Percentiles rank a stretch among this genome's conserved stretches.
Conservation (phyloP, 2,797 vertebrate genomes). For the Sebastes nivosus region DNA sequence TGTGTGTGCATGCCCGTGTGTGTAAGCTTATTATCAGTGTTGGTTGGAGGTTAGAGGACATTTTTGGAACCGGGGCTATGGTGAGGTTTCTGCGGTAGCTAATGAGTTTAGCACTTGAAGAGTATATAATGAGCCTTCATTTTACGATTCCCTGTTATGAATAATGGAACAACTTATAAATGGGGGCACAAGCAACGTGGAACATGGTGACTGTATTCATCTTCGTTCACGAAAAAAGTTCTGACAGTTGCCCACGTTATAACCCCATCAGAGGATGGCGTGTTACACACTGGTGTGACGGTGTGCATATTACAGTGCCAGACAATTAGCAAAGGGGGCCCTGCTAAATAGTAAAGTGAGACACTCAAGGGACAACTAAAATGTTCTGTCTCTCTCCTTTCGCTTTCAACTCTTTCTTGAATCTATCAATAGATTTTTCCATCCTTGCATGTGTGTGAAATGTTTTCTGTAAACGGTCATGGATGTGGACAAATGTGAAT, state of each 20-base stretch:
- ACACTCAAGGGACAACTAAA: not conserved
- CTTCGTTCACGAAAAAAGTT: constrained; percentile 61
- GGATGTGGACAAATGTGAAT: constrained; percentile 22
- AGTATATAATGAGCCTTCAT: constrained; percentile 81
- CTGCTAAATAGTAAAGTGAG: constrained; percentile 29
- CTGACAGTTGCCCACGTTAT: constrained; percentile 57
- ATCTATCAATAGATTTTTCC: constrained; percentile 7
- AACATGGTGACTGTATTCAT: constrained; percentile 67
- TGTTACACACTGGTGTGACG: constrained; percentile 37
- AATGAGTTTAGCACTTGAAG: constrained; percentile 78
- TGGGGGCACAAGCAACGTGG: constrained; percentile 57
- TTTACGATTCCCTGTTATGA: constrained; percentile 74
- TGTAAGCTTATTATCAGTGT: constrained; percentile 69
- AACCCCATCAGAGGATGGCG: constrained; percentile 45
- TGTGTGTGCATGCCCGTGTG: constrained; percentile 29
- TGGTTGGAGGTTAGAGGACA: constrained; percentile 74
- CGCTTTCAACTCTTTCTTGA: constrained; percentile 13
- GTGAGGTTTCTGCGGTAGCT: constrained; percentile 63
- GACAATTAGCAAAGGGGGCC: constrained; percentile 24
- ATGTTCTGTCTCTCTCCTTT: not conserved
- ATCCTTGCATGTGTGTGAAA: not conserved
- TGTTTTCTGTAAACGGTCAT: constrained; percentile 19
- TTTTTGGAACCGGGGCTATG: constrained; percentile 65
- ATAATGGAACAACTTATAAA: constrained; percentile 77
- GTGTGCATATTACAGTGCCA: constrained; percentile 23